A percentile compares a stretch with the other conserved stretches of the same genome.
Evolutionary conservation across 2,797 vertebrate genomes (phyloP).

Genomic region (Semotilus atromaculatus): DNA sequence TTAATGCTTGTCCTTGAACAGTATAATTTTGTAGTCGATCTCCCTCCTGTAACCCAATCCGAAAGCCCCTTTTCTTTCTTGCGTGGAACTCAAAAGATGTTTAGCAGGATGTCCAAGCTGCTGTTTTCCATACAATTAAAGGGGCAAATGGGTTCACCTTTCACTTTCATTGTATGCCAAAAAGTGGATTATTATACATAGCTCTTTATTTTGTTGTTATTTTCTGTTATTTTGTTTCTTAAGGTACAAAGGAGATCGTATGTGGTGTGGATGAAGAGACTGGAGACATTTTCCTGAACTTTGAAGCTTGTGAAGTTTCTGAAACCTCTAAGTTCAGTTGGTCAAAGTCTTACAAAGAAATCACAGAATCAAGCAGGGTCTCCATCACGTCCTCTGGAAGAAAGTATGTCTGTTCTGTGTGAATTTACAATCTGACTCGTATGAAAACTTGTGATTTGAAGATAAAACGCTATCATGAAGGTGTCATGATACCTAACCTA

Average conservation of each 20-base stretch:
- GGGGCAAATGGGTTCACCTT: too few relatives aligned
- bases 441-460: not conserved
- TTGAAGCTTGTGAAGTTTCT: slow-evolving; percentile 88
- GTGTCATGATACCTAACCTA: too few relatives aligned
- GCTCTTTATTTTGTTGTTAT: not conserved
- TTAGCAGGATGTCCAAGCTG: too few relatives aligned
- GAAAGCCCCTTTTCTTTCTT: too few relatives aligned
- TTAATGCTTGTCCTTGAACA: too few relatives aligned
- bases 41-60: too few relatives aligned
- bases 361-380: slow-evolving; percentile 81
- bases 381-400: slow-evolving; percentile 76
- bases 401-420: slow-evolving; percentile 76
- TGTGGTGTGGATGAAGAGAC: slow-evolving; percentile 89
- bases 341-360: slow-evolving; percentile 91
- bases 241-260: slow-evolving; percentile 90
- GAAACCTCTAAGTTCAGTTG: slow-evolving; percentile 90
- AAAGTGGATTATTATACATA: too few relatives aligned
- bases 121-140: too few relatives aligned
- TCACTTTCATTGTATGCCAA: too few relatives aligned
- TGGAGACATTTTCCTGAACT: slow-evolving; percentile 90
- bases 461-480: not conserved
- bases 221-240: not conserved
- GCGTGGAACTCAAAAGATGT: too few relatives aligned
- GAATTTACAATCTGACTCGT: not conserved
- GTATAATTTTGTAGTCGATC: too few relatives aligned